Evolutionary conservation across 2,888 invertebrate genomes (phyloP).

Genomic region (Napeogenes sylphis): DNA sequence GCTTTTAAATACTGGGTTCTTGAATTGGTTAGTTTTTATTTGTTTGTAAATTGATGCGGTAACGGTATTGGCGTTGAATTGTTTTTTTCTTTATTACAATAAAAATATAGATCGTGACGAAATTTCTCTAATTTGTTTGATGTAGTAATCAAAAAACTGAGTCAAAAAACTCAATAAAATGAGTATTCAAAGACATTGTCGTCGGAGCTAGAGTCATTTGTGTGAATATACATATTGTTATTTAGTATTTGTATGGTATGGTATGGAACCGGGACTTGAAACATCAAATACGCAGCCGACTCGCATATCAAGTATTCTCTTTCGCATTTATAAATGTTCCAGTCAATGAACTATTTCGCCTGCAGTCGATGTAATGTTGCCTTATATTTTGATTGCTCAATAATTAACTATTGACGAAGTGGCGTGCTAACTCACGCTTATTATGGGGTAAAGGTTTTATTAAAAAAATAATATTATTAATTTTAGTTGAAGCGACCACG

Average conservation of each 20-base stretch:
- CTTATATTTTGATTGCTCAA: conserved; percentile 32
- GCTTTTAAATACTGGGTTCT: not conserved
- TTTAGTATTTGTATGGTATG: conserved; percentile 39
- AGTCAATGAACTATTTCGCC: conserved; percentile 41
- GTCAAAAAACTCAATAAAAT: not conserved
- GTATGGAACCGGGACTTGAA: conserved; percentile 53
- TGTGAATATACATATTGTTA: conserved; percentile 1
- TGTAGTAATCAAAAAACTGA: not conserved
- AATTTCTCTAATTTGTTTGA: not conserved
- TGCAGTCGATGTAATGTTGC: conserved; percentile 31
- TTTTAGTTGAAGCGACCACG: no score
- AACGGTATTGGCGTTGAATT: conserved; percentile 9
- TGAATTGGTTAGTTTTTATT: not conserved
- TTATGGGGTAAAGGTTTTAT: conserved; percentile 21
- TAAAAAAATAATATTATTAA: no score
- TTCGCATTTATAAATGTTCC: conserved; percentile 46
- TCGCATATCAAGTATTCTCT: conserved; percentile 56
- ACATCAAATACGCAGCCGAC: conserved; percentile 53
- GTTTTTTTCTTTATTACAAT: not conserved
- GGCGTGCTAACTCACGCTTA: conserved; percentile 15
- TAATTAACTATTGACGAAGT: conserved; percentile 27
- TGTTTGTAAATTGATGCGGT: not conserved
- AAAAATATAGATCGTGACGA: not conserved
- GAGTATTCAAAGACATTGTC: not conserved
- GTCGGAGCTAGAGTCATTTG: no score